Base-by-base conservation (phyloP, 2,888 invertebrate genomes). In the Disparrhopalites patrizii region DNA sequence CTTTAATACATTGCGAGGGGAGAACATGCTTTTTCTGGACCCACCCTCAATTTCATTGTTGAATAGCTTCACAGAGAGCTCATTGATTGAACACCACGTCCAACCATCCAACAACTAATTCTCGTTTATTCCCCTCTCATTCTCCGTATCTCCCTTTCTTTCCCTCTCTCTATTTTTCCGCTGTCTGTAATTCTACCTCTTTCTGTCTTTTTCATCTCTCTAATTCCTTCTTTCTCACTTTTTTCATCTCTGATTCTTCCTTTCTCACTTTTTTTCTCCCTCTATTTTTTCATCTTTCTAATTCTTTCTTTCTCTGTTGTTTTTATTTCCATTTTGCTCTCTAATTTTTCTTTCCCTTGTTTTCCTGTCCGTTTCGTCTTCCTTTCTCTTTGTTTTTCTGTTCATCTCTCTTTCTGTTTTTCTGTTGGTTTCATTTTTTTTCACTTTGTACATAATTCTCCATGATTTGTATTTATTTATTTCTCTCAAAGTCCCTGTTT, bases 41-140 rank as follows among this genome's bases (percentile, higher is more conserved):
- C 47, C 47, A 47, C 47, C 47, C 47, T 47, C 47, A 47, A 47
- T 47, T 47, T 47, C 47, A 47, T 47, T 47, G 15, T 47, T 47
- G 47, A 47, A 47, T 47, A 47, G 20, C 25, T 47, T n/a, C n/a
- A n/a, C n/a, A n/a, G n/a, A n/a, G 47, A 3, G 47, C 47, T 20
- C 47, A 47, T 47, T 47, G 47, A 47, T 47, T 47, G 47, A 47
- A 20, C 47, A 47, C 47, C 23, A 13, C 47, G 23, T 47, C 47
- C 47, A 47, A 20, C 23, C 47, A 47, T 47, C 47, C 47, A 47
- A n/a, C n/a, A n/a, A 30, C 50, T 51, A 50, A 33, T 33, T 61
- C 33, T 20, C 27, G 27, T 36, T 27, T 10, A 15, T 36, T 50
- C 33, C n/a, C 30, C 30, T 51, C 50, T n/a, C 51, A 50, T 47